Evolutionary conservation across 1,140 invertebrate genomes (phyloP), one percentile per base, ranked within the genome.

Genomic region (Patella vulgata): DNA sequence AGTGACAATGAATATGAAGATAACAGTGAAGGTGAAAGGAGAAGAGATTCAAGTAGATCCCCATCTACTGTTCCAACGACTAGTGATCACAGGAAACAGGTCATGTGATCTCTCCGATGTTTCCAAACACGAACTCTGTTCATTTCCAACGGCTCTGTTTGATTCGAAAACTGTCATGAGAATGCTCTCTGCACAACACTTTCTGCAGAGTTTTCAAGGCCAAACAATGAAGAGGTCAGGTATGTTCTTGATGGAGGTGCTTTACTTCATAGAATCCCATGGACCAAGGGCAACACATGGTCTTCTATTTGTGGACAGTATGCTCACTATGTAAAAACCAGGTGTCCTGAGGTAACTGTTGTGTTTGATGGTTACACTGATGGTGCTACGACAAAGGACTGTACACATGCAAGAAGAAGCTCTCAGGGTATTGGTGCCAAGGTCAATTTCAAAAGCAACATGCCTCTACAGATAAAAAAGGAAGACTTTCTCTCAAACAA

Each of bases 201-300:
- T 8, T 30, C 68, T 11, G 47, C 60, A 55, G 52, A 73, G 52
- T 65, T 59, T 40, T 58, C 71, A 4, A 68, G 59, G 68, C 42
- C 46, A 3, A 31, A 28, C 19, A 6, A 27, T 2, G 12, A 19
- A 4, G 3, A 31, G 23, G 40, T 65, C 1, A 19, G 28, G 5
- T 60, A 62, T 51, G 68, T 73, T 6, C 11, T 73, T 50, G 68
- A 73, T 48, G 68, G 65, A 21, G 63, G 68, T 19, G 59, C 66
- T 4, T 46, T 71, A 0, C 39, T 71, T 1, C 62, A 61, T 3
- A 17, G 48, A 3, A 11, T 66, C 5, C 48, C 48, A 42, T 66
- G 56, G 63, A 17, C 9, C 12, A 4, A 17, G 2, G 63, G 63
- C 12, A 21, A 36, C 1, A 54, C 63, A 40, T 66, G 46, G 17